Conservation (phyloP, 2,113 vertebrate species). For the Pteruthius melanotis region DNA sequence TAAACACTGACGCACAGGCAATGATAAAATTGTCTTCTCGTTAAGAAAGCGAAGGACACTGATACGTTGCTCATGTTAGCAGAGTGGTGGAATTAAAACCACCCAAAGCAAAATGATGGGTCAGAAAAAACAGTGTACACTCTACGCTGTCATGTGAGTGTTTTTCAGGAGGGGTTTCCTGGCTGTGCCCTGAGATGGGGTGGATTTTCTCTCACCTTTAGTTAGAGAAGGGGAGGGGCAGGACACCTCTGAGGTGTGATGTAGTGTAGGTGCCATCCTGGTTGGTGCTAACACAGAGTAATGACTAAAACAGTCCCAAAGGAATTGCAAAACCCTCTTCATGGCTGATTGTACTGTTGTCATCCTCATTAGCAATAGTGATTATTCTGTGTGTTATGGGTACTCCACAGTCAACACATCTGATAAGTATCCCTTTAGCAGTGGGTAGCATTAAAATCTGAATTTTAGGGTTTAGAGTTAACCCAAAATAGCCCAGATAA, state of each 20-base stretch:
- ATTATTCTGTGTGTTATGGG: background rate
- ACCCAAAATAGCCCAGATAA: background rate
- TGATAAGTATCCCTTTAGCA: background rate
- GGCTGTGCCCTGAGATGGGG: background rate
- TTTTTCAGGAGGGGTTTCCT: background rate
- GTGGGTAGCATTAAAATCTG: background rate
- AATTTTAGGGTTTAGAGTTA: background rate
- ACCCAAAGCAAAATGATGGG: background rate
- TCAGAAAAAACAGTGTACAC: background rate
- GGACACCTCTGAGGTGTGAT: background rate
- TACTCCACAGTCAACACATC: background rate
- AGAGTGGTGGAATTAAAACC: background rate
- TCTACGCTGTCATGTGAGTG: accelerated
- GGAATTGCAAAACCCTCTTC: background rate
- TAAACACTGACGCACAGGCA: background rate
- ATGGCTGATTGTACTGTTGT: background rate
- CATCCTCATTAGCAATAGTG: background rate
- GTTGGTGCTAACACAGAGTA: background rate
- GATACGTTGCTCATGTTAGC: background rate
- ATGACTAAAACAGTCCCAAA: background rate
- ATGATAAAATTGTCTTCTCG: background rate
- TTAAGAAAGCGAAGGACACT: background rate
- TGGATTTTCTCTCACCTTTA: background rate
- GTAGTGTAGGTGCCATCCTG: background rate
- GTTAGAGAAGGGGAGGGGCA: background rate